These are phyloP conservation scores for Aptenodytes patagonicus DNA, from an alignment of 2,113 vertebrate species.

Conservation along the genomic window DNA sequence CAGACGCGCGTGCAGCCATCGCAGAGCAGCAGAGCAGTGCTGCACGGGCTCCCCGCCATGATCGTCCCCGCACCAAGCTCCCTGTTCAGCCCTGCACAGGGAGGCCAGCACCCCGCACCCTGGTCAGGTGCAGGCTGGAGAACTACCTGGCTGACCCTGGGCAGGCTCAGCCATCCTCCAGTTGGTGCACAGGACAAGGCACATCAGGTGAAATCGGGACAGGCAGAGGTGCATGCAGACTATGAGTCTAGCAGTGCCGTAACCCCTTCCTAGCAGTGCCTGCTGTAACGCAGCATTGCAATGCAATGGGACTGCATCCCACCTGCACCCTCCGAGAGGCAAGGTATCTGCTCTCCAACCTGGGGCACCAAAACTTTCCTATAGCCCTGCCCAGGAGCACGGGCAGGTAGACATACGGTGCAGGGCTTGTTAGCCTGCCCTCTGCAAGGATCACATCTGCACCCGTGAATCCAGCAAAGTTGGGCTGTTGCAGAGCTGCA, in stretches of 20 bases:
- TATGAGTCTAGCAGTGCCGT: fast-evolving
- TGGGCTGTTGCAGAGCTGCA: neutral
- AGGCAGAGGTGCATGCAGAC: fast-evolving
- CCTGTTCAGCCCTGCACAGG: neutral
- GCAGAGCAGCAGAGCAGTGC: neutral
- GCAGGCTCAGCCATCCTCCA: neutral
- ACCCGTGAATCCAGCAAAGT: neutral
- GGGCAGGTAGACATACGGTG: fast-evolving
- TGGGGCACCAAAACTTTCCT: neutral
- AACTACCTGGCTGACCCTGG: neutral
- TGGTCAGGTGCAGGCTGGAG: neutral
- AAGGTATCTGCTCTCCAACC: neutral
- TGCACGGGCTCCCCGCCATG: fast-evolving
- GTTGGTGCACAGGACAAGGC: neutral
- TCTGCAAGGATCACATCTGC: neutral
- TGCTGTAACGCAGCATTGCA: neutral
- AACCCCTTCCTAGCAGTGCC: neutral
- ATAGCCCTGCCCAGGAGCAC: neutral
- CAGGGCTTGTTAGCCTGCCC: neutral
- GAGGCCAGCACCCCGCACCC: fast-evolving
- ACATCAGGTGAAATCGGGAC: neutral
- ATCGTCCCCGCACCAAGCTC: neutral
- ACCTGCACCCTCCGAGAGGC: neutral
- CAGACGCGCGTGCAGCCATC: fast-evolving
- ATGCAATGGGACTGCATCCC: neutral